A percentile compares a stretch with the other conserved stretches of the same genome.
Conservation (phyloP, 2,113 vertebrate species). For the Petromus typicus region DNA sequence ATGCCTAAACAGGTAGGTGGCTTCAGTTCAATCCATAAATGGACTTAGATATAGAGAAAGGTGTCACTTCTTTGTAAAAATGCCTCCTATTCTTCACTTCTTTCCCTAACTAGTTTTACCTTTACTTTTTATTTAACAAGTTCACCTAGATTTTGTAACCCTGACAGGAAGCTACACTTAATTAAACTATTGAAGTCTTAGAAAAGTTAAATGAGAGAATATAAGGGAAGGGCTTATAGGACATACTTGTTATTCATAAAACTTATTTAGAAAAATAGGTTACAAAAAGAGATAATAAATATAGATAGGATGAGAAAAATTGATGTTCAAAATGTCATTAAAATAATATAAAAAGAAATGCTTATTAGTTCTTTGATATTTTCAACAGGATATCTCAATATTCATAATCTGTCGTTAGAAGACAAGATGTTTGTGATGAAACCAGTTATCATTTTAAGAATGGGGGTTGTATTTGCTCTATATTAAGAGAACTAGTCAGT, state of each 20-base stretch:
- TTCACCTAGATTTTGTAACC: not conserved
- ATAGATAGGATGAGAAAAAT: not conserved
- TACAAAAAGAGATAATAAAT: not conserved
- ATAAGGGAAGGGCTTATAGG: not conserved
- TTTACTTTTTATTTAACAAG: not conserved
- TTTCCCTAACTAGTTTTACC: not conserved
- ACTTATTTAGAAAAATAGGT: not conserved
- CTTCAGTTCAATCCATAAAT: not conserved
- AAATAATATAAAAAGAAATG: not conserved
- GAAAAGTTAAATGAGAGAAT: not conserved
- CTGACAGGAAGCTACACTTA: not conserved
- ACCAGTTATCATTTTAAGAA: not conserved
- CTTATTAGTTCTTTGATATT: not conserved
- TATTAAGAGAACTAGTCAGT: not conserved
- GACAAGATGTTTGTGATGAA: not conserved
- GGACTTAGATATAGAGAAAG: not conserved
- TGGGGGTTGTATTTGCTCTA: rapidly evolving
- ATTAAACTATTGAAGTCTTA: not conserved
- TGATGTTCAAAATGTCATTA: not conserved
- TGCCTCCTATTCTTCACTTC: not conserved
- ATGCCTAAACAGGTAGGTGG: not conserved
- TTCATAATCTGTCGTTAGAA: not conserved
- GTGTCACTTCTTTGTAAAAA: not conserved
- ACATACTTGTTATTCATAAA: not conserved
- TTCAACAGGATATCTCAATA: not conserved